phyloP scores from a whole-genome alignment of 2,797 vertebrate genomes.

The Microctenopoma steveboyesi region DNA sequence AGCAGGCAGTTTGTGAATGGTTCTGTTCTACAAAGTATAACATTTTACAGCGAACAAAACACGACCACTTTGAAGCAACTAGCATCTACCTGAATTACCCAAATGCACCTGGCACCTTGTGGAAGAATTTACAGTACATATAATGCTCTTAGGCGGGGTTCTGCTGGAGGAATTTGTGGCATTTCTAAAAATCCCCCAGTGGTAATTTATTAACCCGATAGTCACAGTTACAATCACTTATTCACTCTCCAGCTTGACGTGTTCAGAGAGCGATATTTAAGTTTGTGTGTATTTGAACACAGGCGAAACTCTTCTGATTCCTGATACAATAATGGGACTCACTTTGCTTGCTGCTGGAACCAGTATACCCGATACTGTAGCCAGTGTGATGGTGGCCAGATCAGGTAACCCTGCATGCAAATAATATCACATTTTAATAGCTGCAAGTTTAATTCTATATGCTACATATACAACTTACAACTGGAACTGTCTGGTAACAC shows the following conservation, averaged over 20 bases:
- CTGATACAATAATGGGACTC: conserved; percentile 97
- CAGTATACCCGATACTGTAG: conserved; percentile 95
- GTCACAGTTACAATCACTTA: background rate
- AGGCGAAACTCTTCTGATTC: conserved; percentile 94
- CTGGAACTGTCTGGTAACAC: too few relatives aligned
- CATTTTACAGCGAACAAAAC: too few relatives aligned
- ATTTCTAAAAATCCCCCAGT: conserved; percentile 14
- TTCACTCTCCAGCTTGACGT: background rate
- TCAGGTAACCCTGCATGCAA: conserved; percentile 84
- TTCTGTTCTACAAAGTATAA: too few relatives aligned
- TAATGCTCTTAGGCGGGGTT: background rate
- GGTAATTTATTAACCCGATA: conserved; percentile 7
- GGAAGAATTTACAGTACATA: background rate
- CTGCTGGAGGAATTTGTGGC: background rate
- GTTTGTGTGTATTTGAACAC: conserved; percentile 19
- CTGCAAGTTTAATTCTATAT: background rate
- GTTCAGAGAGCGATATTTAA: background rate
- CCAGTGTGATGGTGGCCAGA: conserved; percentile 94
- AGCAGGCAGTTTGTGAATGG: background rate
- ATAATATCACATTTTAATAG: background rate
- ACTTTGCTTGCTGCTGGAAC: conserved; percentile 96
- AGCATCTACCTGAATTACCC: background rate
- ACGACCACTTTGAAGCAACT: too few relatives aligned
- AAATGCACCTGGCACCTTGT: too few relatives aligned
- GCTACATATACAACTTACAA: too few relatives aligned